Evolutionary conservation across 1,140 invertebrate species (phyloP).

Genomic region (Acromyrmex echinatior): DNA sequence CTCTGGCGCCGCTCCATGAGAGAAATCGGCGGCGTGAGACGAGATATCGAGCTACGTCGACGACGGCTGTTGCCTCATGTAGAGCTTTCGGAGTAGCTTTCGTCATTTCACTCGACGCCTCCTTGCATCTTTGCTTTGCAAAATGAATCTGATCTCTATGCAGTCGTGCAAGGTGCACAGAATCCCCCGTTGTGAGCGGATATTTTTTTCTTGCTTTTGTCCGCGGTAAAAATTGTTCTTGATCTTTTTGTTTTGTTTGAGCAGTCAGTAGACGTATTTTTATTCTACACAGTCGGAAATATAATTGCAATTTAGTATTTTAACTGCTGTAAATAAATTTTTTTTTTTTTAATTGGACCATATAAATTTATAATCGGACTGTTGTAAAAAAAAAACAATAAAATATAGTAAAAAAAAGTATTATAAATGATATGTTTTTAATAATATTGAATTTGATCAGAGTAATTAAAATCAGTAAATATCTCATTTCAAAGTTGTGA

Average conservation of each 20-base stretch:
- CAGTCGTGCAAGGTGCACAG: constrained; percentile 31
- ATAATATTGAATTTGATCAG: background rate
- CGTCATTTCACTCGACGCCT: constrained; percentile 45
- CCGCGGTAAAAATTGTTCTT: background rate
- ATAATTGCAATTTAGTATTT: background rate
- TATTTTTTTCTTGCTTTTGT: constrained; percentile 24
- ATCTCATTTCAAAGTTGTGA: background rate
- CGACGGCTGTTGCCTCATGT: constrained; percentile 65
- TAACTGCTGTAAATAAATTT: background rate
- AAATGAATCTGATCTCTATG: constrained; percentile 6
- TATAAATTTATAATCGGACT: background rate
- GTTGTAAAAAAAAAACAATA: background rate
- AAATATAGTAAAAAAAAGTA: too few relatives aligned
- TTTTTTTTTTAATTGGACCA: background rate
- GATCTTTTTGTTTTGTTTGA: constrained; percentile 1
- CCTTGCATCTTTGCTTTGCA: constrained; percentile 39
- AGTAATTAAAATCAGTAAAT: background rate
- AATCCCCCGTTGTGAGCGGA: background rate
- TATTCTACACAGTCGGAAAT: background rate
- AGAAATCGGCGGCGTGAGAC: constrained; percentile 52
- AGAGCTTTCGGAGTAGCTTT: constrained; percentile 52
- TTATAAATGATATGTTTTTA: background rate
- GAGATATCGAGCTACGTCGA: constrained; percentile 39
- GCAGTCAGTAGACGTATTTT: constrained; percentile 11
- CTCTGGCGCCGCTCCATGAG: constrained; percentile 56